Base-by-base conservation (phyloP, 2,797 vertebrate genomes). In the Sitta carolinensis region DNA sequence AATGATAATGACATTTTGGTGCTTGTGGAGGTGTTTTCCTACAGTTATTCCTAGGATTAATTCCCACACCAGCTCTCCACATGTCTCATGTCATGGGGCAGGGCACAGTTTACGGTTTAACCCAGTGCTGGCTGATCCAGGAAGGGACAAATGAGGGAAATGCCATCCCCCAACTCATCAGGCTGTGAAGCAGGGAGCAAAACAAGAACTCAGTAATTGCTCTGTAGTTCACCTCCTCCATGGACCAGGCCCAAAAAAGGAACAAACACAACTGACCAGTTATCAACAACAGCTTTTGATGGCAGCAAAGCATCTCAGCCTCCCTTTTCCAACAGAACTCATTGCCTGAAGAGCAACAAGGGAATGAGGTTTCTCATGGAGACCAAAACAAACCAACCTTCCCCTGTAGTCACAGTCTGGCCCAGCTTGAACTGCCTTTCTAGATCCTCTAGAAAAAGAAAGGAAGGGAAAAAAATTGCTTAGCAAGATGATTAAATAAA, bases 401-500 rank as follows among this genome's bases (percentile, higher is more conserved):
- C 76, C 54, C 43, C 21, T 83, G 3, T 2, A 62, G 36, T 89
- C 59, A 10, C 66, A 72, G 84, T 21, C 83, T 89, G 73, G 70
- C 52, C 50, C 61, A 78, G 62, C 54, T 62, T 42, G 22, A 87
- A 64, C 55, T 86, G 80, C 90, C 50, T 70, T 69, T 90, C 85
- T 81, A 93, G 51, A 93, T 86, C 84, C 57, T 93, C 78, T 72
- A 76, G 40, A 68, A 89, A 96, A 92, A 74, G 84, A 86, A 91
- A 83, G 68, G 73, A 88, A 92, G 16, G 23, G 21, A 2, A 4
- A 32, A 77, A 96, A 95, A 93, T 32, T 89, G 94, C 87, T 96
- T 95, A 96, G 81, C 93, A 89, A 92, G 95, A 97, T 96, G 96
- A 97, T 97, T 96, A 97, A 97, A 97, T 97, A 95, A 96, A 96